Evolutionary conservation across 2,888 invertebrate species (phyloP), one percentile per base, ranked within the genome.

Genomic region (Scotopteryx bipunctaria): DNA sequence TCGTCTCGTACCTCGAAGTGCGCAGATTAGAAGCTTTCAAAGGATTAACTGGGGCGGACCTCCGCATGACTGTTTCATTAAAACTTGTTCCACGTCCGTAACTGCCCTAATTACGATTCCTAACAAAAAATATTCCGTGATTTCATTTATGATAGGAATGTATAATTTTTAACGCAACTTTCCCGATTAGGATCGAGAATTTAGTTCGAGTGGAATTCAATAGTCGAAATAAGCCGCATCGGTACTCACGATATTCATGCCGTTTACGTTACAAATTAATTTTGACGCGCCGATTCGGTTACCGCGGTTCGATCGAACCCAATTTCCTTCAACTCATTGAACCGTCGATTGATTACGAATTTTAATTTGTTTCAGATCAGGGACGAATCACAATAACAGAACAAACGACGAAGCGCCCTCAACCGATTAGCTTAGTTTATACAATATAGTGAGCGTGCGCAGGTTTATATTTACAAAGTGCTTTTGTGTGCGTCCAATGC

Each of bases 321-420:
- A 70, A 74, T 73, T 78, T 69, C 63, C 68, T 64, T 67, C 61
- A 57, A 67, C 66, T 62, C 66, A 69, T 66, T 61, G 58, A 63
- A 50, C 64, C 58, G 59, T 64, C 57, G 50, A 64, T 70, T 76
- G 74, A 79, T 76, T 71, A 67, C 60, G 55, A 63, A 61, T 69
- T 72, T 71, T 76, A 66, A 69, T 80, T 85, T 87, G 87, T 89
- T 88, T 69, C 89, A 89, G 89, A 83, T 80, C 67, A 60, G 66
- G 73, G 63, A 66, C 61, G 59, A 71, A 64, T 69, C 62, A 70
- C 64, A 65, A 63, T 64, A 53, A 64, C 72, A 76, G 70, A 81
- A 68, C 63, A 78, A 83, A 76, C 79, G 76, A n/a, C n/a, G 83
- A 86, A 87, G 81, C 88, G 88, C 88, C 86, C 88, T 87, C 73